Evolutionary conservation across 2,888 invertebrate genomes (phyloP).

Genomic region (Tyria jacobaeae): DNA sequence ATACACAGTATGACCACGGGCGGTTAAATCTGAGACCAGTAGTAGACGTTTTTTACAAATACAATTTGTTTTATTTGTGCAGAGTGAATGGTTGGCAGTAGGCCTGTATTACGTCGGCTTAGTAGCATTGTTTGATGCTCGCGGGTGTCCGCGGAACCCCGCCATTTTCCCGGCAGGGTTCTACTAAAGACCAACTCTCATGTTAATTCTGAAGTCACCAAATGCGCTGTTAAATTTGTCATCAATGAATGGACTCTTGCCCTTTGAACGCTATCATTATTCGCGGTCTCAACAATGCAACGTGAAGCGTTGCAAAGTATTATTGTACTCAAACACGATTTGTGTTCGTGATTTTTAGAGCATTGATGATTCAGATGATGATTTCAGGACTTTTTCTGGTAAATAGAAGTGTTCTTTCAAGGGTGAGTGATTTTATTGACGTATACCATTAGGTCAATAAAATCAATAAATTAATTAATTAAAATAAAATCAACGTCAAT

Average conservation of each 20-base stretch:
- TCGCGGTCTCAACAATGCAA: conserved; percentile 47
- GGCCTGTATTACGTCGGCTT: conserved; percentile 67
- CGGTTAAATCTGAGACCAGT: conserved; percentile 59
- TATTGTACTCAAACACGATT: conserved; percentile 28
- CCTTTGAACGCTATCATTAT: conserved; percentile 70
- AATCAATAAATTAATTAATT: too few species aligned
- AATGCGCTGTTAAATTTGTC: conserved; percentile 73
- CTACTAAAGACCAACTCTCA: conserved; percentile 78
- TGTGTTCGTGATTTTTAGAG: conserved; percentile 10
- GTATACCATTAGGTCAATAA: not conserved
- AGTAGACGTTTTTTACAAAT: conserved; percentile 78
- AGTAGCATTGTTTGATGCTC: conserved; percentile 74
- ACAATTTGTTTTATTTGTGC: conserved; percentile 86
- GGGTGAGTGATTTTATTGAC: not conserved
- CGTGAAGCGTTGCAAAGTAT: conserved; percentile 30
- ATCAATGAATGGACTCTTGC: conserved; percentile 67
- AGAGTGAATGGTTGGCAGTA: conserved; percentile 74
- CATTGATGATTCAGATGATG: not conserved
- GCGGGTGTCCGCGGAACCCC: conserved; percentile 81
- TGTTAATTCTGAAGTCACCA: conserved; percentile 78
- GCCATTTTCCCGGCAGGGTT: conserved; percentile 82
- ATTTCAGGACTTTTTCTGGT: conserved; percentile 6
- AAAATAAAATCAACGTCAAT: too few species aligned
- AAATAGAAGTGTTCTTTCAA: not conserved
- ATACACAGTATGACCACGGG: conserved; percentile 47